Conservation (phyloP, 2,113 vertebrate species). For the Ivindomyrus marchei region DNA sequence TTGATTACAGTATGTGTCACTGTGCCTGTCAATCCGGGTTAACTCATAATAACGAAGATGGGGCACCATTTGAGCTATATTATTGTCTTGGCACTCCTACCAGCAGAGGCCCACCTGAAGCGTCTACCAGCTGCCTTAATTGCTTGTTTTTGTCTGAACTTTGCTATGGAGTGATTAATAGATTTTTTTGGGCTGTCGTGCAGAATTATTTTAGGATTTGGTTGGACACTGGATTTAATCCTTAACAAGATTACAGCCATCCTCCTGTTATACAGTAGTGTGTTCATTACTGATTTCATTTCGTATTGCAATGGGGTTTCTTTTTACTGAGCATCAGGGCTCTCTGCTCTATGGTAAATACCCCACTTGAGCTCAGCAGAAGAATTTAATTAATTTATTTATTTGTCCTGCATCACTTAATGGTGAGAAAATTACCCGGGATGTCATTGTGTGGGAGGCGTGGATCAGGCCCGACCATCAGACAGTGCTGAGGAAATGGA, state of each 20-base stretch:
- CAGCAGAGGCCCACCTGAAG: neutral
- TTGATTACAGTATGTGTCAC: neutral
- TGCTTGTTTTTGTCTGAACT: neutral
- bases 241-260: neutral
- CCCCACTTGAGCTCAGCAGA: neutral
- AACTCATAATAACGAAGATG: neutral
- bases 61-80: neutral
- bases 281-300: neutral
- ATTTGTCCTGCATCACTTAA: neutral
- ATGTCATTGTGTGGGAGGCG: neutral
- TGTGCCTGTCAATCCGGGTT: neutral
- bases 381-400: neutral
- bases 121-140: neutral
- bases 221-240: neutral
- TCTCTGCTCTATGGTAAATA: neutral
- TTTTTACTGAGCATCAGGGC: neutral
- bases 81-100: neutral
- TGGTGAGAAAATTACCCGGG: neutral
- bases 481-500: neutral
- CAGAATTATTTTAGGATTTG: neutral
- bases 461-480: neutral
- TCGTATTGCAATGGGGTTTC: neutral
- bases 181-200: neutral
- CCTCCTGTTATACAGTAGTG: neutral
- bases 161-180: neutral